These are phyloP conservation scores for Phalacrocorax aristotelis DNA, from an alignment of 2,113 vertebrate species.

Conservation along the genomic window DNA sequence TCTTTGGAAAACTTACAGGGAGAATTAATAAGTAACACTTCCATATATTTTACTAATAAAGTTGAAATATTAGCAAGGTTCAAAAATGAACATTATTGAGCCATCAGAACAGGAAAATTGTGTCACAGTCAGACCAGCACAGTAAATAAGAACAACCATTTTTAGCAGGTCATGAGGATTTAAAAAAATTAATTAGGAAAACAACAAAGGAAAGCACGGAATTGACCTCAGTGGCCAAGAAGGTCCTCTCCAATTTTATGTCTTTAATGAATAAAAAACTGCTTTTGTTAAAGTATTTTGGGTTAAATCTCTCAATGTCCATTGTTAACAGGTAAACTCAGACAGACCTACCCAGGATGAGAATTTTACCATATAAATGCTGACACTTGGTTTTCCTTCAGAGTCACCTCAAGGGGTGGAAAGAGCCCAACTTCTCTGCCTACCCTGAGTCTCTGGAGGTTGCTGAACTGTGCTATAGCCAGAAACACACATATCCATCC, in stretches of 20 bases:
- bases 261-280: background rate
- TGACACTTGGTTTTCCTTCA: background rate
- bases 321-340: background rate
- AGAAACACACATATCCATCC: background rate
- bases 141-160: background rate
- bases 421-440: background rate
- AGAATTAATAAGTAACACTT: background rate
- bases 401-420: background rate
- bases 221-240: background rate
- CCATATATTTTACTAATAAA: background rate
- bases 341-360: fast-evolving
- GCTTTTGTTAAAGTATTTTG: background rate
- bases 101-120: background rate
- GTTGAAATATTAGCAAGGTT: background rate
- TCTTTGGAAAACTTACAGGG: background rate
- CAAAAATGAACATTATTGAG: background rate
- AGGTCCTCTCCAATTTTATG: background rate
- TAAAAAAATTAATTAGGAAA: background rate
- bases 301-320: background rate
- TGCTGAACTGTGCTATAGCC: background rate
- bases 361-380: background rate
- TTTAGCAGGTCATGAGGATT: background rate
- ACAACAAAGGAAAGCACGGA: background rate
- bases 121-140: background rate
- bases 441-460: background rate